Evolutionary conservation across 2,113 vertebrate species (phyloP), one percentile per base, ranked within the genome.

Genomic region (Hyperopisus bebe): DNA sequence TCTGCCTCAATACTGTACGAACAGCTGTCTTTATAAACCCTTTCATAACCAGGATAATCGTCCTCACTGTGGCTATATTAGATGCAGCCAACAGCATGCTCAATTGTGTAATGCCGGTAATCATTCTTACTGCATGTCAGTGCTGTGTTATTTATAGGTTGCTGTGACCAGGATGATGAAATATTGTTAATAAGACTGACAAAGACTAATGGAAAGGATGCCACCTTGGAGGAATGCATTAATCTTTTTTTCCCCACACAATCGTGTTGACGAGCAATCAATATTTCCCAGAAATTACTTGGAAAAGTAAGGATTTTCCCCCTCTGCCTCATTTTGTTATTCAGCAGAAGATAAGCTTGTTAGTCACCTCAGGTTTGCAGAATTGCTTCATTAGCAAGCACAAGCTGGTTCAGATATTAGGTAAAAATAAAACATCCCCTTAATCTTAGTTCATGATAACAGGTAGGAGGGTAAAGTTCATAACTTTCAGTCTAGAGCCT

Each of bases 201-300:
- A 87, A 87, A 87, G 85, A 87, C 85, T 53, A 55, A 87, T 87
- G 35, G 47, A 87, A 55, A 53, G 85, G 85, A 87, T 39, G 31
- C 85, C 85, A 87, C 85, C 85, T 87, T 87, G 31, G 48, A 86
- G 47, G 85, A 87, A 87, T 87, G 50, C 84, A 87, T 87, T 87
- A 35, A 87, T 87, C 50, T 35, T 87, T 51, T 39, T 80, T 80
- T 8, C 15, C 31, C n/a, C 3, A 17, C 48, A 87, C 85, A 31
- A 87, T 87, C 50, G 47, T 35, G 85, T 87, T 53, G 85, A 87
- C 48, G 19, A 50, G 46, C 84, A 50, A 86, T 86, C 84, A 86
- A 86, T 86, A 86, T 50, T 21, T 50, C 51, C 47, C 47, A 15
- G 27, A 87, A 35, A 35, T 53, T 87, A n/a, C 48, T 87, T 42